Conservation (phyloP, 2,113 vertebrate species). For the Trichechus manatus region DNA sequence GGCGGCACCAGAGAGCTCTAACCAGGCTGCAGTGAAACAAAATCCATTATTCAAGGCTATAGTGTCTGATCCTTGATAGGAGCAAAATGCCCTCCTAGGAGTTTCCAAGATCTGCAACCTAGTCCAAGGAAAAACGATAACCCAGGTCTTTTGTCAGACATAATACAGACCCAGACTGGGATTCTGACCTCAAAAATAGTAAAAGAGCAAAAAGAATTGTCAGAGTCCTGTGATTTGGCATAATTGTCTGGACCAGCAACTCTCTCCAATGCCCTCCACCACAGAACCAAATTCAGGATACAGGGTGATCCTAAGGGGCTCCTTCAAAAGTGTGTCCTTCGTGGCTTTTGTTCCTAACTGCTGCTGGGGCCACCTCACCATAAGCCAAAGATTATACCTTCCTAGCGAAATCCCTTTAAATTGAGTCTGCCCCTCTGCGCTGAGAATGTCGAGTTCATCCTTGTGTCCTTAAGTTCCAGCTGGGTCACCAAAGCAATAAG, state of each 20-base stretch:
- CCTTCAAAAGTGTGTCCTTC: neutral
- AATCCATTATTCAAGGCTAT: slow-evolving; percentile 58
- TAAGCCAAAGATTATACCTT: neutral
- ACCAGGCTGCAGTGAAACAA: slow-evolving; percentile 13
- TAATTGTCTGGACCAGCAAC: neutral
- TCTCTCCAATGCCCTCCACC: neutral
- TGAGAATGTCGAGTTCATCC: neutral
- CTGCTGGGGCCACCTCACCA: neutral
- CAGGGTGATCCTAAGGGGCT: neutral
- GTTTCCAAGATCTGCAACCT: slow-evolving; percentile 58
- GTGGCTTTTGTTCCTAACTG: neutral
- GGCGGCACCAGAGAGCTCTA: neutral
- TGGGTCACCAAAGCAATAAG: neutral
- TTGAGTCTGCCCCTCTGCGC: neutral
- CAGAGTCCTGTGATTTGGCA: neutral
- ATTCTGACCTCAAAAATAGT: slow-evolving; percentile 54
- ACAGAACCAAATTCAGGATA: neutral
- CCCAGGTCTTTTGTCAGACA: neutral
- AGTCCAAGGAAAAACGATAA: slow-evolving; percentile 60
- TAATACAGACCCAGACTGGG: slow-evolving; percentile 31
- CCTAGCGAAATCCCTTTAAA: neutral
- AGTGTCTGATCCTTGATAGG: slow-evolving; percentile 43
- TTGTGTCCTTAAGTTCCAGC: neutral
- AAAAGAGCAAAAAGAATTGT: neutral
- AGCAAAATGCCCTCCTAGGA: slow-evolving; percentile 45